A percentile compares a stretch with the other conserved stretches of the same genome.
Evolutionary conservation across 2,113 vertebrate species (phyloP).

Genomic region (Ovis canadensis): DNA sequence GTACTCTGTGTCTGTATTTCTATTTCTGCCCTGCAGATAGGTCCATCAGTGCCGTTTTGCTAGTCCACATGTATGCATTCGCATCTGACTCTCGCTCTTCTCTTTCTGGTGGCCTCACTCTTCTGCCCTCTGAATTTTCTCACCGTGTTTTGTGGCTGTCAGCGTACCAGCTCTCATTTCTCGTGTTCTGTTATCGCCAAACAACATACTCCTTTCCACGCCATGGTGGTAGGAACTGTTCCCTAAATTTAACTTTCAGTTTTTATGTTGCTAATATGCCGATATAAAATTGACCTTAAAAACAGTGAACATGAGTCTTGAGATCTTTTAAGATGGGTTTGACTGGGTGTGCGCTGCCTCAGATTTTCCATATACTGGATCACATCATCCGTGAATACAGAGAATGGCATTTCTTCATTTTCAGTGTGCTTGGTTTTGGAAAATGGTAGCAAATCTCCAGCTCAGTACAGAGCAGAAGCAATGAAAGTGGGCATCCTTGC

Average conservation of each 20-base stretch:
- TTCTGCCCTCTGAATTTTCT: background rate
- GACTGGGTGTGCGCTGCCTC: background rate
- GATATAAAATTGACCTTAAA: background rate
- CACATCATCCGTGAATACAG: background rate
- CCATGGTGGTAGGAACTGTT: background rate
- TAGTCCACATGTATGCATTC: rapidly evolving
- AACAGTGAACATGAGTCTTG: background rate
- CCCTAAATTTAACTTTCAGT: background rate
- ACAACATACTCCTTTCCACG: background rate
- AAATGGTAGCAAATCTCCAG: background rate
- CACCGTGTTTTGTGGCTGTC: background rate
- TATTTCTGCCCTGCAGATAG: background rate
- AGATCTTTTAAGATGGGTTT: background rate
- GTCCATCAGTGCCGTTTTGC: rapidly evolving
- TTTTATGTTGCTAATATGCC: background rate
- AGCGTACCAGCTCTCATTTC: too few species aligned
- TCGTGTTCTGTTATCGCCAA: background rate
- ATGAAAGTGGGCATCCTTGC: background rate
- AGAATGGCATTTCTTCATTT: background rate
- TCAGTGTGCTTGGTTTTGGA: background rate
- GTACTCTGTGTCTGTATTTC: rapidly evolving
- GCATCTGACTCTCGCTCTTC: rapidly evolving
- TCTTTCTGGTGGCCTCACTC: background rate
- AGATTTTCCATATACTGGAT: too few species aligned
- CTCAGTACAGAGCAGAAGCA: background rate